These are phyloP conservation scores for Bufotes viridis DNA, from an alignment of 2,797 vertebrate genomes.

Conservation along the genomic window DNA sequence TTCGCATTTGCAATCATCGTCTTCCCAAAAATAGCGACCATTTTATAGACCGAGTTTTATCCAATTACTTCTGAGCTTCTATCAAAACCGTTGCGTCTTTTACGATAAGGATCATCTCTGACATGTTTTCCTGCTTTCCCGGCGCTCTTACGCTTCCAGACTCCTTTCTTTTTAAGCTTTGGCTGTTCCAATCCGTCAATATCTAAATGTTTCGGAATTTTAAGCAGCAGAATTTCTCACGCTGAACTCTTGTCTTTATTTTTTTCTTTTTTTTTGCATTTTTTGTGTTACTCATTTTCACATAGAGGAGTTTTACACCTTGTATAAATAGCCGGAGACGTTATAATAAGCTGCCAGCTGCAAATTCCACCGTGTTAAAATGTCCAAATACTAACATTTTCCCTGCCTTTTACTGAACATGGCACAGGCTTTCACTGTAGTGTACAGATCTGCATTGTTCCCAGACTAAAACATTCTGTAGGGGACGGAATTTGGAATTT, in stretches of 20 bases:
- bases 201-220: slow-evolving; percentile 46
- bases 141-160: background rate
- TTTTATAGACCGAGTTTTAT: slow-evolving; percentile 43
- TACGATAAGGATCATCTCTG: slow-evolving; percentile 47
- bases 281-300: slow-evolving; percentile 8
- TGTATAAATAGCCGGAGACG: background rate
- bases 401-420: background rate
- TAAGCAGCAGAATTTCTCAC: slow-evolving; percentile 27
- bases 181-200: slow-evolving; percentile 41
- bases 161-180: slow-evolving; percentile 41
- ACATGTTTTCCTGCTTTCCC: slow-evolving; percentile 31
- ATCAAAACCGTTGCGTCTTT: slow-evolving; percentile 27
- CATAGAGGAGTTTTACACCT: slow-evolving; percentile 20
- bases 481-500: too few species aligned
- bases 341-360: background rate
- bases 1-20: slow-evolving; percentile 35
- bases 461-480: background rate
- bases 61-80: slow-evolving; percentile 47
- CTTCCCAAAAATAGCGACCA: slow-evolving; percentile 2
- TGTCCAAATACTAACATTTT: background rate
- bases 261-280: background rate
- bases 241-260: background rate
- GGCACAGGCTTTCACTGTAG: background rate
- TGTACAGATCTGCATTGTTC: background rate
- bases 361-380: background rate